Conservation (phyloP, 2,113 vertebrate genomes). For the Plectropomus leopardus region DNA sequence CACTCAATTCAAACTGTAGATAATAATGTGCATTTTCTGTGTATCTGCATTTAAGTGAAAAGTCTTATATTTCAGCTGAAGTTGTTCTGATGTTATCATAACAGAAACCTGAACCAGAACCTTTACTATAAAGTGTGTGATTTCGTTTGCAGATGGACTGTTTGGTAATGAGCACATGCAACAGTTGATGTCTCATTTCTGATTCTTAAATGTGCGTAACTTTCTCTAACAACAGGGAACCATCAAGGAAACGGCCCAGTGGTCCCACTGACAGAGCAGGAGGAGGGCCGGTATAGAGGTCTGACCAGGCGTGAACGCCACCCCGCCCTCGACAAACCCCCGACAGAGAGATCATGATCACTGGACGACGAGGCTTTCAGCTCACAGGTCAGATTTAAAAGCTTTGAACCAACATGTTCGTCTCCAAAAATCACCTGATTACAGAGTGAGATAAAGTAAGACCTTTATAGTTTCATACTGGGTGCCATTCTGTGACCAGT, state of each 20-base stretch:
- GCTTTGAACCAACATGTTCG: not conserved
- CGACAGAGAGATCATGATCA: slow-evolving; percentile 2
- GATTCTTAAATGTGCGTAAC: not conserved
- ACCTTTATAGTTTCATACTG: not conserved
- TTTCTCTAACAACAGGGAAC: not conserved
- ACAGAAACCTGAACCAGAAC: not conserved
- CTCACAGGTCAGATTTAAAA: slow-evolving; percentile 32
- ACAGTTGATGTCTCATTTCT: not conserved
- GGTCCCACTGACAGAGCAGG: not conserved
- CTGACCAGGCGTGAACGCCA: slow-evolving; percentile 2
- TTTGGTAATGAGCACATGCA: not conserved
- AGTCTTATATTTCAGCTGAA: not conserved
- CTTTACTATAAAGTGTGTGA: too few relatives aligned
- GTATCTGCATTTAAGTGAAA: too few relatives aligned
- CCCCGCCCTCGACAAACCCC: not conserved
- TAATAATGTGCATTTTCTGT: not conserved
- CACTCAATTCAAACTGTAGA: not conserved
- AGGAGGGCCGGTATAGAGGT: not conserved
- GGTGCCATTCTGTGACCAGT: not conserved
- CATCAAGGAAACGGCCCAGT: not conserved
- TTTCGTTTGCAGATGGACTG: not conserved
- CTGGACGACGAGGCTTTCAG: slow-evolving; percentile 4
- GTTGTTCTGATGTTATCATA: not conserved
- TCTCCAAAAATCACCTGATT: not conserved
- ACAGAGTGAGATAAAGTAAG: not conserved